Conservation (phyloP, 2,888 invertebrate species). For the Adineta ricciae region DNA sequence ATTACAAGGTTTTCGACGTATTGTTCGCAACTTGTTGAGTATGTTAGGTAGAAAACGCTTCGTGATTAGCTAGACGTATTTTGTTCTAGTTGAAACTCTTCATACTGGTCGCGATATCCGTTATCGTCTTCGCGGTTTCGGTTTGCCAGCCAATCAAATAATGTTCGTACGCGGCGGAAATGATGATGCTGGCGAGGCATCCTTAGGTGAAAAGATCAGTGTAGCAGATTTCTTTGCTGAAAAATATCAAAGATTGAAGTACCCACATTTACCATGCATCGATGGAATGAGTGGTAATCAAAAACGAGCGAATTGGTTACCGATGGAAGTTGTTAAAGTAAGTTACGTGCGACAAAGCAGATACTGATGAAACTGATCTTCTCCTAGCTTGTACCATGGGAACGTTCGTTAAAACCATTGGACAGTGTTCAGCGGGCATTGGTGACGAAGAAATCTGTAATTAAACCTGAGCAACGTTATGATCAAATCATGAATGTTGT, state of each 20-base stretch:
- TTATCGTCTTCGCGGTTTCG: constrained; percentile 14
- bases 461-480: constrained; percentile 2
- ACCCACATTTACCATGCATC: background rate
- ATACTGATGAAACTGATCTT: background rate
- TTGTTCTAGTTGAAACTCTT: constrained; percentile 14
- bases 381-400: constrained; percentile 13
- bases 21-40: background rate
- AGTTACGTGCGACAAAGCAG: no score
- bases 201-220: background rate
- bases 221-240: constrained; percentile 17
- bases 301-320: constrained; percentile 20
- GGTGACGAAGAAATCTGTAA: background rate
- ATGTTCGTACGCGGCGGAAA: background rate
- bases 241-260: constrained; percentile 10
- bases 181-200: background rate
- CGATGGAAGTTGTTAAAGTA: constrained; percentile 10
- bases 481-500: background rate
- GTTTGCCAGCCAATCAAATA: background rate
- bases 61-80: background rate
- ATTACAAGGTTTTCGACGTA: background rate
- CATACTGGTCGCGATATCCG: constrained; percentile 21
- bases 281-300: background rate
- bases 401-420: constrained; percentile 6
- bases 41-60: background rate
- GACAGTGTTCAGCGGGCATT: background rate